Percentiles rank a stretch among this genome's conserved stretches.
Conservation (phyloP, 2,113 vertebrate species). For the Ceyx melanurus region DNA sequence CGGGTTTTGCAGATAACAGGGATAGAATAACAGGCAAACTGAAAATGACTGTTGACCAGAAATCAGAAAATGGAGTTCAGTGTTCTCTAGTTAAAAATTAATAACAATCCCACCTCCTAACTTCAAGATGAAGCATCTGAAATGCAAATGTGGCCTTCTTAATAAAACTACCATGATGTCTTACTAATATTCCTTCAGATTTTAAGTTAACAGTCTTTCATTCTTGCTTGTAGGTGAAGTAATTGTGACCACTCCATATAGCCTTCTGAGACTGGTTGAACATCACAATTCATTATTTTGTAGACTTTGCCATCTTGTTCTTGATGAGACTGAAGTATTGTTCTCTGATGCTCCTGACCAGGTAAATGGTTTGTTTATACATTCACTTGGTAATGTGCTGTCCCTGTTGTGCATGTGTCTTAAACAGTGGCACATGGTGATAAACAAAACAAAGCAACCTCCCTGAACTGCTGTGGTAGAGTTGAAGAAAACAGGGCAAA, state of each 20-base stretch:
- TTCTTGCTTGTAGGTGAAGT: conserved; percentile 78
- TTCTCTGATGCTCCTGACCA: conserved; percentile 78
- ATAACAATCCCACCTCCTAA: no score
- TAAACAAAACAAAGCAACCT: neutral
- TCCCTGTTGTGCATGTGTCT: neutral
- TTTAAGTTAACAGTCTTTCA: neutral
- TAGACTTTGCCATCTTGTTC: conserved; percentile 84
- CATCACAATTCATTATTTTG: conserved; percentile 78
- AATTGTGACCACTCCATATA: conserved; percentile 85
- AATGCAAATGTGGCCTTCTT: neutral
- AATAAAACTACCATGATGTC: neutral
- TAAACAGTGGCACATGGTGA: neutral
- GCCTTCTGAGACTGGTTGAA: conserved; percentile 80
- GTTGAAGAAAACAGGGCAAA: neutral
- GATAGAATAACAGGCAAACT: neutral
- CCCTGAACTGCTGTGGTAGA: neutral
- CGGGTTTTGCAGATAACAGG: neutral
- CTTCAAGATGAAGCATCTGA: neutral
- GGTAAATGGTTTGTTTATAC: conserved; percentile 59
- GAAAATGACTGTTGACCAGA: neutral
- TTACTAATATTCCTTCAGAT: neutral
- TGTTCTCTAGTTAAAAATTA: neutral
- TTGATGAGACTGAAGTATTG: conserved; percentile 84
- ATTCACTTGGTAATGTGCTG: neutral
- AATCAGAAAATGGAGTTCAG: neutral